phyloP scores from a whole-genome alignment of 2,113 vertebrate genomes.

The Acanthochromis polyacanthus region DNA sequence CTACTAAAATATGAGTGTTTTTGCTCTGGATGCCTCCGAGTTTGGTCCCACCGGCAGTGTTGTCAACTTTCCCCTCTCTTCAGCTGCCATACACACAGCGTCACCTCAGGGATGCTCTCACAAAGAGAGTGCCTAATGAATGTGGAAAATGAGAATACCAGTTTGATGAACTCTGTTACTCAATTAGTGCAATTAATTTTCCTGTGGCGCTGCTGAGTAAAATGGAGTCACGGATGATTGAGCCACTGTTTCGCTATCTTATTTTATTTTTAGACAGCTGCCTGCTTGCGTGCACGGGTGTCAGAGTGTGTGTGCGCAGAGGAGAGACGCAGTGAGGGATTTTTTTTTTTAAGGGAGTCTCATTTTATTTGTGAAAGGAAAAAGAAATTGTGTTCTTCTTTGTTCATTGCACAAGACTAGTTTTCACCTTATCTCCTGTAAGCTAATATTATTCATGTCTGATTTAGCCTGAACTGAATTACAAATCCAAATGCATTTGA shows the following conservation, averaged over 20 bases:
- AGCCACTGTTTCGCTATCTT: conserved; percentile 71
- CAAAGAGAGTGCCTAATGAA: conserved; percentile 87
- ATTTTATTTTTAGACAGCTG: conserved; percentile 73
- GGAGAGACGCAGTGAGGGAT: not conserved
- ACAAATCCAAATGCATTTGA: conserved; percentile 40
- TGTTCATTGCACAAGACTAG: conserved; percentile 44
- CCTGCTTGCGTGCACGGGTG: conserved; percentile 19
- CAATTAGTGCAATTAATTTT: conserved; percentile 97
- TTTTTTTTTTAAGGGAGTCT: conserved; percentile 11
- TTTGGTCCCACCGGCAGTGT: conserved; percentile 36
- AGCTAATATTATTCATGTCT: conserved; percentile 53
- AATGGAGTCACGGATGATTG: conserved; percentile 87
- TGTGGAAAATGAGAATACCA: conserved; percentile 89
- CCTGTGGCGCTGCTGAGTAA: conserved; percentile 87
- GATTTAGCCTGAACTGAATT: conserved; percentile 60
- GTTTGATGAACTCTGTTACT: conserved; percentile 92
- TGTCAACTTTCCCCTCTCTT: conserved; percentile 36
- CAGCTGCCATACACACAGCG: conserved; percentile 26
- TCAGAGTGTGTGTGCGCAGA: conserved; percentile 1
- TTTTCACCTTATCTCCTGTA: conserved; percentile 52
- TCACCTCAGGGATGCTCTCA: conserved; percentile 75
- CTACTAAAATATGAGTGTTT: conserved; percentile 17
- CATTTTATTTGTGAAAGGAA: conserved; percentile 57
- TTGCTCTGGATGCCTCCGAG: conserved; percentile 20
- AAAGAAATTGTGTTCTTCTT: conserved; percentile 54